Percentiles rank a stretch among this genome's conserved stretches.
Evolutionary conservation across 2,888 invertebrate genomes (phyloP).

Genomic region (Lochmaea capreae): DNA sequence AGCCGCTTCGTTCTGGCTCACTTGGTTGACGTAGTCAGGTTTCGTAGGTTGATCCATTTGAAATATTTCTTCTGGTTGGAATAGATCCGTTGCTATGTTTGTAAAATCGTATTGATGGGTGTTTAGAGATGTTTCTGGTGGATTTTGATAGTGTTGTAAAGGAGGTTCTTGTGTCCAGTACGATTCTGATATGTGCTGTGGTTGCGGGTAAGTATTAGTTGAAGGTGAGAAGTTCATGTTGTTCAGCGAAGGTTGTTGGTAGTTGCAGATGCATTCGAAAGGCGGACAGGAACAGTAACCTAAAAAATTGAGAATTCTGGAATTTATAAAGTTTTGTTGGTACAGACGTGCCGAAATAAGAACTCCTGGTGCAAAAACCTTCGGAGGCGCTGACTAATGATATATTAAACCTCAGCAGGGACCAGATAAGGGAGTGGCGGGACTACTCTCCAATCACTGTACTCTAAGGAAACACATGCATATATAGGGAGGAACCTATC

Average conservation of each 20-base stretch:
- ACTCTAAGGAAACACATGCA: no score
- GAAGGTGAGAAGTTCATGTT: constrained; percentile 56
- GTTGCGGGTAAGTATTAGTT: constrained; percentile 54
- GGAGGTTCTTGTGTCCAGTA: constrained; percentile 65
- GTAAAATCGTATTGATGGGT: constrained; percentile 71
- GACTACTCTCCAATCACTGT: no score
- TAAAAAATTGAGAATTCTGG: constrained; percentile 57
- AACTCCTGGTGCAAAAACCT: no score
- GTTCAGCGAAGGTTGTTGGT: constrained; percentile 58
- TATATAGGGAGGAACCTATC: no score
- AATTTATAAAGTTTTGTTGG: background rate
- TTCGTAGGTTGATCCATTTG: constrained; percentile 80
- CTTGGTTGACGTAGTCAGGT: constrained; percentile 71
- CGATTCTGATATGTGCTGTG: constrained; percentile 52
- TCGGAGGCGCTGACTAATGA: no score
- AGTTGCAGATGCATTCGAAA: constrained; percentile 78
- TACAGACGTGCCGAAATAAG: no score
- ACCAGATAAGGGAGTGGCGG: no score
- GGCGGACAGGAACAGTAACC: constrained; percentile 80
- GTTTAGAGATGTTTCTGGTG: constrained; percentile 56
- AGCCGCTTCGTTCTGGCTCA: constrained; percentile 62
- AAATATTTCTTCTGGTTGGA: constrained; percentile 83
- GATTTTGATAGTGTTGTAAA: constrained; percentile 60
- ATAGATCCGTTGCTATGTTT: constrained; percentile 73
- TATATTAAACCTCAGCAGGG: no score